Evolutionary conservation across 2,797 vertebrate species (phyloP).

Genomic region (Manis crassicaudata): DNA sequence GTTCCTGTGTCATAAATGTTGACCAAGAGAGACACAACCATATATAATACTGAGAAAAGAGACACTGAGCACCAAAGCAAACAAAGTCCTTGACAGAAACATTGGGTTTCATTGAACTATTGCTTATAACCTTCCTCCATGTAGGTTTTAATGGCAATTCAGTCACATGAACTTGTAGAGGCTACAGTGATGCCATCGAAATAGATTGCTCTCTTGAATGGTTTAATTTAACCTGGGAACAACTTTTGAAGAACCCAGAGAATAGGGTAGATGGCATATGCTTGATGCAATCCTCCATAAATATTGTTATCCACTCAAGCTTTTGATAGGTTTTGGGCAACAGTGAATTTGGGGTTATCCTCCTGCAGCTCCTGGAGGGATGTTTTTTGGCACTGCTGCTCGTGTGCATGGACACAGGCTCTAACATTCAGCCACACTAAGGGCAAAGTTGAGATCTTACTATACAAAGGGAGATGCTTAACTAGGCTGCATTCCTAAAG

Average conservation of each 20-base stretch:
- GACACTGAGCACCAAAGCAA: not conserved
- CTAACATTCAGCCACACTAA: not conserved
- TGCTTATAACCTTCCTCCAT: not conserved
- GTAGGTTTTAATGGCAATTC: not conserved
- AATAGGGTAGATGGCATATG: not conserved
- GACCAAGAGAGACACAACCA: not conserved
- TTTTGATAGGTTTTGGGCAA: not conserved
- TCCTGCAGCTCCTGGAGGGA: not conserved
- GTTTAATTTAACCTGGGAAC: not conserved
- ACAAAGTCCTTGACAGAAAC: not conserved
- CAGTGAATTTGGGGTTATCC: not conserved
- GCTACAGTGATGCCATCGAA: not conserved
- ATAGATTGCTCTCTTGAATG: not conserved
- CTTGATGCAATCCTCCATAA: not conserved
- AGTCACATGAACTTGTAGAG: not conserved
- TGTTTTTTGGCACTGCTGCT: not conserved
- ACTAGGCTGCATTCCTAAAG: not conserved
- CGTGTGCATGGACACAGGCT: not conserved
- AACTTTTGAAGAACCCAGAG: not conserved
- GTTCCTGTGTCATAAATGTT: constrained; percentile 36
- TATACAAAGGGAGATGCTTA: not conserved
- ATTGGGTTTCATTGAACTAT: not conserved
- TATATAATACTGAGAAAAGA: constrained; percentile 14
- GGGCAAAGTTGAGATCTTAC: not conserved
- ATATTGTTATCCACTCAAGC: not conserved